Base-by-base conservation (phyloP, 2,113 vertebrate genomes). In the Pseudopipra pipra region DNA sequence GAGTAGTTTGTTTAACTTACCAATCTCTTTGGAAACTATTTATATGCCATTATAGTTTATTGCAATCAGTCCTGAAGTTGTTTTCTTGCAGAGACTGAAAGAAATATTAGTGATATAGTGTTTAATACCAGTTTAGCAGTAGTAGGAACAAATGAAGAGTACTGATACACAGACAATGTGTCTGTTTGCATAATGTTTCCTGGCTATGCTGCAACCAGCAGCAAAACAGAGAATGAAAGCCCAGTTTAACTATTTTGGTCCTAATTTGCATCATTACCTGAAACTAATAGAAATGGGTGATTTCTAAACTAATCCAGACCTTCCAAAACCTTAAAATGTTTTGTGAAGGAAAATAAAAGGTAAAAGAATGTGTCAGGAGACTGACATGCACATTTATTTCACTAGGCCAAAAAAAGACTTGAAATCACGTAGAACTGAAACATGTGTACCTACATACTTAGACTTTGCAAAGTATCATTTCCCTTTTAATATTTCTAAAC, bases 181-280 rank as follows among this genome's bases (percentile, higher is more conserved):
- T 59, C 56, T 74, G 12, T 83, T 75, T 81, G 58, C 68, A 87
- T 58, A 91, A 94, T 4, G 73, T 65, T 78, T 95, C 87, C 96
- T 94, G 58, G 33, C 77, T 96, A 78, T 96, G 91, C 95, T 97
- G 95, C 92, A 95, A 97, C 85, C 95, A 95, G 83, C 95, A 95
- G 95, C 76, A 95, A 88, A 73, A 80, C 10, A 30, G 14, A 55
- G 61, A 31, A 81, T 63, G 92, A 75, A 90, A 71, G 11, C 17
- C 12, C n/a, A 52, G 44, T 33, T 56, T 56, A 86, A 63, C 14
- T 11, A 72, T 72, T 93, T 84, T 41, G 54, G 66, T n/a, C 43
- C 47, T 61, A 16, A 44, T 72, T 77, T 21, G 19, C 33, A 52
- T 59, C 2, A 31, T 61, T 30, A 77, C 2, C 18, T 5, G 3